Evolutionary conservation across 1,140 invertebrate species (phyloP).

Genomic region (Sinonovacula constricta): DNA sequence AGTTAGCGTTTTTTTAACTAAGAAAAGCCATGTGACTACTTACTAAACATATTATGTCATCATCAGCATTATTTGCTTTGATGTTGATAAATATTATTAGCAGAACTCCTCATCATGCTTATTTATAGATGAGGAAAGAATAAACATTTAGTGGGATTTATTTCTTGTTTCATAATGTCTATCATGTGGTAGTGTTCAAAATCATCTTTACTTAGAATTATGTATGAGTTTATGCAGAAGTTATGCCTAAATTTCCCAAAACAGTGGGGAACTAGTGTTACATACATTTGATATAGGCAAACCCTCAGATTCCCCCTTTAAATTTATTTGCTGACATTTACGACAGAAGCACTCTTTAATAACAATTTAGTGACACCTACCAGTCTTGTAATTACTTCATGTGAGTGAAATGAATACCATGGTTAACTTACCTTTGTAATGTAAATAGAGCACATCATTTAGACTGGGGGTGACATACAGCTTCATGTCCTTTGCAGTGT

Average conservation of each 20-base stretch:
- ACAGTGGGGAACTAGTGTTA: background rate
- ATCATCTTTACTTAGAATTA: background rate
- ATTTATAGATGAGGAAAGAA: too few species aligned
- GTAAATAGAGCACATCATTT: slow-evolving; percentile 96
- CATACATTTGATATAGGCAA: background rate
- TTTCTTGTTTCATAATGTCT: too few species aligned
- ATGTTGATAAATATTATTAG: too few species aligned
- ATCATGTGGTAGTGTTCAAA: background rate
- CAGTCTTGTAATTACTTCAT: background rate
- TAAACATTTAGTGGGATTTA: too few species aligned
- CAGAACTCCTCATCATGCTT: too few species aligned
- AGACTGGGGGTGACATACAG: slow-evolving; percentile 92
- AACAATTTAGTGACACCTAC: background rate
- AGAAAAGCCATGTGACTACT: too few species aligned
- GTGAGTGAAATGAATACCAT: background rate
- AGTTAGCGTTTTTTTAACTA: too few species aligned
- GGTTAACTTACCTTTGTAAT: slow-evolving; percentile 88
- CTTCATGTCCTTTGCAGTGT: slow-evolving; percentile 90
- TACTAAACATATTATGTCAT: too few species aligned
- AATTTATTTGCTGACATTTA: too few species aligned
- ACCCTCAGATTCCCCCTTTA: too few species aligned
- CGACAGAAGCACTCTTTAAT: background rate
- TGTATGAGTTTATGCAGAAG: background rate
- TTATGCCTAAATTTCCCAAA: background rate
- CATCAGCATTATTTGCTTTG: too few species aligned